phyloP scores from a whole-genome alignment of 2,113 vertebrate species.

The Boleophthalmus pectinirostris region DNA sequence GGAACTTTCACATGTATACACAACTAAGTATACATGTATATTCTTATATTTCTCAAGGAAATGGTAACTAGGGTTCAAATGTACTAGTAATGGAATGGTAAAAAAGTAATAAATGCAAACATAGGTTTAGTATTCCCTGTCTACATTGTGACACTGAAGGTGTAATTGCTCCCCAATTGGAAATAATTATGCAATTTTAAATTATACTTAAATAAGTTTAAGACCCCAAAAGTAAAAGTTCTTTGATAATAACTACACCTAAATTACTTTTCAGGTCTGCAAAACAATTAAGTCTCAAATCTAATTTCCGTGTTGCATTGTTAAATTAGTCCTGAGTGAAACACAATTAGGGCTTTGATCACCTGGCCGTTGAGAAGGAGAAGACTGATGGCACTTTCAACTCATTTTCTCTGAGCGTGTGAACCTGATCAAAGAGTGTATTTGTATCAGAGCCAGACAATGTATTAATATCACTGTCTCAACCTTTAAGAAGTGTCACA shows the following conservation, averaged over 20 bases:
- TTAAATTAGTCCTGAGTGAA: conserved; percentile 40
- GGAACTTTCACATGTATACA: too few relatives aligned
- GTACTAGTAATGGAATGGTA: too few relatives aligned
- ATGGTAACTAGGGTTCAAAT: too few relatives aligned
- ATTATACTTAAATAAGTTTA: background rate
- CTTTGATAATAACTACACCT: background rate
- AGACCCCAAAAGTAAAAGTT: background rate
- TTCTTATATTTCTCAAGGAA: too few relatives aligned
- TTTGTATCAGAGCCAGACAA: conserved; percentile 40
- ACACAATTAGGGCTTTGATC: conserved; percentile 57
- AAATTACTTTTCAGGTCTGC: background rate
- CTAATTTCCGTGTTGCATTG: background rate
- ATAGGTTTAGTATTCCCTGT: too few relatives aligned
- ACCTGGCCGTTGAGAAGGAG: conserved; percentile 31
- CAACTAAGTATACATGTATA: too few relatives aligned
- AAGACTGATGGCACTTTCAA: conserved; percentile 42
- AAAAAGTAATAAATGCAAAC: too few relatives aligned
- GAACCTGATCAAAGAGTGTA: conserved; percentile 49
- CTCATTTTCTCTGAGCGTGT: conserved; percentile 21
- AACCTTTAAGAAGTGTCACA: conserved; percentile 43
- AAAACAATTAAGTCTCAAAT: background rate
- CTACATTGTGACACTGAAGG: background rate
- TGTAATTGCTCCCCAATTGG: background rate
- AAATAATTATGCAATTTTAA: background rate
- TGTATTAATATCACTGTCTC: conserved; percentile 55